Base-by-base conservation (phyloP, 64 coral and sea anemone genomes). In the Montipora sp. region DNA sequence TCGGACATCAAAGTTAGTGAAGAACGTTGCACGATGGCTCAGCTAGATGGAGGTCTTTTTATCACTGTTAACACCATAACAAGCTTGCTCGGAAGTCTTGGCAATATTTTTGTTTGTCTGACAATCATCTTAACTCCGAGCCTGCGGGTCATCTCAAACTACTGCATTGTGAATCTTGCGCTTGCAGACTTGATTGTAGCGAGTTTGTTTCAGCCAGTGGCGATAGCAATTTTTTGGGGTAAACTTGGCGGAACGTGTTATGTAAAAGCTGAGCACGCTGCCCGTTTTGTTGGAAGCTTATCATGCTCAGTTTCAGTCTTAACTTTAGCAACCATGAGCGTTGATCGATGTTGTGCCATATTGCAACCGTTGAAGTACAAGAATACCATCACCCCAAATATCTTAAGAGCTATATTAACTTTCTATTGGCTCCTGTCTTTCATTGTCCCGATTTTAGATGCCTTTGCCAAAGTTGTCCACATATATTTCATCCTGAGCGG, bases 301-400 rank as follows among this genome's bases (percentile, higher is more conserved):
- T 95, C 94, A 2, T 95, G 94, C 83, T 77, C 88, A 8, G 83
- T 90, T 7, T 95, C 94, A 0, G 63, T 95, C 14, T 73, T 95
- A 83, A 95, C 89, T 18, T 57, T 89, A 0, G 77, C 89, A 16
- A 81, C 87, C 6, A 95, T 95, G 94, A 95, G 94, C 45, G 18
- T 95, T 10, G 94, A 95, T 16, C 77, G 94, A 88, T 95, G 94
- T 53, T 77, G 58, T 10, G 94, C 68, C 16, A 95, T 95, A 51
- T 69, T 95, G 15, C 88, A 83, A 67, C 94, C 94, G 5, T 71
- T 95, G 20, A 95, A 55, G 51, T 92, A 95, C 65, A 90, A 87
- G 18, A 21, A 15, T 5, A 19, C 49, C 50, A 75, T 91, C 69
- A 88, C 89, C n/a, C 47, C 83, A 10, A 18, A 45, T 5, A 71